A percentile compares a stretch with the other conserved stretches of the same genome.
Evolutionary conservation across 2,888 invertebrate genomes (phyloP).

Genomic region (Conomelus anceps): DNA sequence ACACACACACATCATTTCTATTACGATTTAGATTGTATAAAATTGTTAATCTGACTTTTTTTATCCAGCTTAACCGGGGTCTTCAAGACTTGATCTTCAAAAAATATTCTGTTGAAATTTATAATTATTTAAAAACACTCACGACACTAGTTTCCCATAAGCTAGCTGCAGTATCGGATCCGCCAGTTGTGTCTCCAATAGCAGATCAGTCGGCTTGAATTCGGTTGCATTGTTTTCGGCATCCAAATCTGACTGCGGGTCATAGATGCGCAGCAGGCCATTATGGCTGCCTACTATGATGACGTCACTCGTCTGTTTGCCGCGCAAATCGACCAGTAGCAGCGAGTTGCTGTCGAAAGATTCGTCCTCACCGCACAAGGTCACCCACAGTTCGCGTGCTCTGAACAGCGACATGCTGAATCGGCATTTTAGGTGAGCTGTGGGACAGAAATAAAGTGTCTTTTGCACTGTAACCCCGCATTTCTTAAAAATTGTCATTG

Average conservation of each 20-base stretch:
- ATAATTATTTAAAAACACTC: conserved; percentile 46
- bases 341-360: conserved; percentile 52
- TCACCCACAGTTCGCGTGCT: conserved; percentile 82
- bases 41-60: no score
- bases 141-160: conserved; percentile 79
- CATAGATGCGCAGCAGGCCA: conserved; percentile 73
- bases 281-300: conserved; percentile 73
- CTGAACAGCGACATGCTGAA: conserved; percentile 83
- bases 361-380: conserved; percentile 56
- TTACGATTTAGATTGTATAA: no score
- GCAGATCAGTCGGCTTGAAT: conserved; percentile 55
- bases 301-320: conserved; percentile 46
- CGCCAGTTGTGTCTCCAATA: conserved; percentile 69
- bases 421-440: not conserved
- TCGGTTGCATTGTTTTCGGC: conserved; percentile 34
- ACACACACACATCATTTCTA: no score
- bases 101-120: not conserved
- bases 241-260: conserved; percentile 48
- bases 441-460: not conserved
- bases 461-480: no score
- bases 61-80: no score
- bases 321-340: conserved; percentile 42
- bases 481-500: no score
- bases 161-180: conserved; percentile 73
- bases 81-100: no score